Evolutionary conservation across 35 echinoderm and acorn worm genomes (phyloP).

Genomic region (Holothuria glaberrima): DNA sequence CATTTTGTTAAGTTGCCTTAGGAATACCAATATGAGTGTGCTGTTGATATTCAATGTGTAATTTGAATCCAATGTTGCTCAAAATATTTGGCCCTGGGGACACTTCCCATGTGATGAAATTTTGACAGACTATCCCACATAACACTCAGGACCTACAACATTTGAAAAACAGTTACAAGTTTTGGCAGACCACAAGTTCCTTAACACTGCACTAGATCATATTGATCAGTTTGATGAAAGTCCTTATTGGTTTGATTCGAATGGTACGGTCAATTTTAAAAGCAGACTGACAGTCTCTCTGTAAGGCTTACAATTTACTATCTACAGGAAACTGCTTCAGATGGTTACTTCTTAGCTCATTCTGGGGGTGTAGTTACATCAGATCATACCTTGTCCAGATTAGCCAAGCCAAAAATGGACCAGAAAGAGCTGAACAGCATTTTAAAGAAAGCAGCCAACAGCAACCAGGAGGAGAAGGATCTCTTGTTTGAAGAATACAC

Average conservation of each 20-base stretch:
- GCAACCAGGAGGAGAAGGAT: constrained; percentile 59
- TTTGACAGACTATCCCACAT: too few species aligned
- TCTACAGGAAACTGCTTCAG: constrained; percentile 69
- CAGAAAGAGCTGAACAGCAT: constrained; percentile 70
- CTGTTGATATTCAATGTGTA: too few species aligned
- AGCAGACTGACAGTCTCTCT: background rate
- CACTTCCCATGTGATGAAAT: too few species aligned
- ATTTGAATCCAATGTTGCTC: too few species aligned
- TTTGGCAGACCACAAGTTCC: background rate
- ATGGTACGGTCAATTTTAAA: background rate
- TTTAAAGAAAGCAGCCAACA: constrained; percentile 65
- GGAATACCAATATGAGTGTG: too few species aligned
- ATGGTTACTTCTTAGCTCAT: constrained; percentile 91
- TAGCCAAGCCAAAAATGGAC: constrained; percentile 88
- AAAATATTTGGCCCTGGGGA: too few species aligned
- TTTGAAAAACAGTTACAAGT: too few species aligned
- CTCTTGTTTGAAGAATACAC: constrained; percentile 73
- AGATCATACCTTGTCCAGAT: constrained; percentile 86
- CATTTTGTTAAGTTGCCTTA: too few species aligned
- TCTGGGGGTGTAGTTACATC: constrained; percentile 77
- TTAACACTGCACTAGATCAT: background rate
- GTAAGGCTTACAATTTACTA: background rate
- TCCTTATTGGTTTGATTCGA: background rate
- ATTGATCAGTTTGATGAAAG: background rate
- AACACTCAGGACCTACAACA: too few species aligned